Evolutionary conservation across 2,888 invertebrate species (phyloP), one percentile per base, ranked within the genome.

Genomic region (Podotricha telesiphe): DNA sequence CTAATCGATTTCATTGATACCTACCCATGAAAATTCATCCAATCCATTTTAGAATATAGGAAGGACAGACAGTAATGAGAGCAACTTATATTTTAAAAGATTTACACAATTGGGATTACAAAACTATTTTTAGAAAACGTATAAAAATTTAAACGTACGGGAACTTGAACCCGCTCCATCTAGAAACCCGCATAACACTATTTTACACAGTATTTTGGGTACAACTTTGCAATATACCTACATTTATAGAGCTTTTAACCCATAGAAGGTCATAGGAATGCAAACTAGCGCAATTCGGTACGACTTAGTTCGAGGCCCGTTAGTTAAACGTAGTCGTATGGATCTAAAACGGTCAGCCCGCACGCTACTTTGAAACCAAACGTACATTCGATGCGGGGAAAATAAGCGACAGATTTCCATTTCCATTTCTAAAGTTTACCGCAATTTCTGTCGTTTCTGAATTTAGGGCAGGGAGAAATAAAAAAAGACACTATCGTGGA

Each of bases 311-410:
- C 45, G 45, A 48, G 62, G 48, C 50, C 48, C 50, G 59, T 66
- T 59, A 66, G 59, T 66, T 50, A 42, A 59, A 59, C 59, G 59
- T 59, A 59, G 22, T 59, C 40, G 66, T 45, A 51, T 40, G 59
- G 59, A 42, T 59, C 40, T 42, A 59, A 66, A 66, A 59, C 66
- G 66, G 66, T 59, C 66, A 59, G 59, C 59, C 67, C 67, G 61
- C 67, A 67, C 67, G 67, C 62, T 45, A 62, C 45, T 66, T 59
- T 66, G 59, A 51, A 67, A 28, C 67, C 45, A 53, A 37, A 34
- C 59, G 59, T 47, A 45, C 7, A 62, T 67, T 47, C 62, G 61
- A 67, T 67, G 67, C 45, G 62, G 62, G 67, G 61, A 19, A 62
- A 55, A 62, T 62, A 62, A 67, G n/a, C 55, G 61, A 53, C 67